Evolutionary conservation across 2,797 vertebrate genomes (phyloP).

Genomic region (Sebastes variabilis): DNA sequence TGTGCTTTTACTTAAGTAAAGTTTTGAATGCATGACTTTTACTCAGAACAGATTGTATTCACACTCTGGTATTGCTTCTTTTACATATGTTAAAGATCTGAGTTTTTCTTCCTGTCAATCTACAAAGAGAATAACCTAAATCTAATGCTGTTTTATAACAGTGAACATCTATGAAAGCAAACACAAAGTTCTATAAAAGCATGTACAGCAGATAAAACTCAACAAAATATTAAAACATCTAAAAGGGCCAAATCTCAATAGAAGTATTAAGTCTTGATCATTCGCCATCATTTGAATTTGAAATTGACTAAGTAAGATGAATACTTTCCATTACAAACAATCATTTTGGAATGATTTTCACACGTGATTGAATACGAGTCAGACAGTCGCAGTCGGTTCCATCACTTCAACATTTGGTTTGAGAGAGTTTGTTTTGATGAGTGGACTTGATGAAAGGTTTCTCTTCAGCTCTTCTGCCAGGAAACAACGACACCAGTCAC

Average conservation of each 20-base stretch:
- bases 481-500: constrained; percentile 14
- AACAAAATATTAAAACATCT: neutral
- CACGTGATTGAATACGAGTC: constrained; percentile 15
- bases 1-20: neutral
- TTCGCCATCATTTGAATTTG: neutral
- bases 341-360: neutral
- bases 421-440: constrained; percentile 1
- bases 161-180: neutral
- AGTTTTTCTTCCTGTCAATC: neutral
- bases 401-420: constrained; percentile 14
- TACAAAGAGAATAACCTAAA: neutral
- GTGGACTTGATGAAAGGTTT: neutral
- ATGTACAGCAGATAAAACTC: neutral
- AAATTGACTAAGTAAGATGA: neutral
- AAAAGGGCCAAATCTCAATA: neutral
- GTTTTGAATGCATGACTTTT: neutral
- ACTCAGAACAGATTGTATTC: neutral
- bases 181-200: neutral
- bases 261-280: neutral
- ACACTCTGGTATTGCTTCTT: neutral
- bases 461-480: constrained; percentile 27
- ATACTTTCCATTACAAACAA: constrained; percentile 12
- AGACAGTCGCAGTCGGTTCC: constrained; percentile 1
- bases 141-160: neutral
- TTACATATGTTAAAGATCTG: neutral